Percentiles rank a stretch among this genome's conserved stretches.
Conservation (phyloP, 2,113 vertebrate species). For the Paralichthys olivaceus region DNA sequence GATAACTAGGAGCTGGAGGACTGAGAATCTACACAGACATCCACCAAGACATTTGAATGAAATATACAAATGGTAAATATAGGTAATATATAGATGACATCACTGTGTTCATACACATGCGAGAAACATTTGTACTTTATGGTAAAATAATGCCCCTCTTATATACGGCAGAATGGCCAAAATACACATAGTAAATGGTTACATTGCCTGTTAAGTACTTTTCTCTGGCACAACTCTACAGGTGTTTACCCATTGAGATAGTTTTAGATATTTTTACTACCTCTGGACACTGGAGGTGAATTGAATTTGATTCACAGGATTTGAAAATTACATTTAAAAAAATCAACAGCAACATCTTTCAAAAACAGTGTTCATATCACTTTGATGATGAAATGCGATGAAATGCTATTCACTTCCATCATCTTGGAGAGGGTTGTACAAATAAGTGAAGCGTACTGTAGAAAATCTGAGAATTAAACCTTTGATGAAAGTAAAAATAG, state of each 20-base stretch:
- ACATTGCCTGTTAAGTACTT: no score
- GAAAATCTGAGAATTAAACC: no score
- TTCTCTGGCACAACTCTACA: neutral
- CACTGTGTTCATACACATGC: neutral
- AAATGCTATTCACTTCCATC: neutral
- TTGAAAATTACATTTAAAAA: constrained; percentile 25
- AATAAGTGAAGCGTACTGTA: neutral
- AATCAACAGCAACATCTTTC: neutral
- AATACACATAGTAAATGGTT: no score
- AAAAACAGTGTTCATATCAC: neutral
- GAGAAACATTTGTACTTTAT: no score
- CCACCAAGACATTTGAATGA: no score
- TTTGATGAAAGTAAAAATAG: no score
- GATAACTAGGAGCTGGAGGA: neutral
- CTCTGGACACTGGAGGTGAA: neutral
- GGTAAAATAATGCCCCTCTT: no score
- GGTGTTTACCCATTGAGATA: neutral
- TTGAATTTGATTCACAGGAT: neutral
- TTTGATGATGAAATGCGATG: neutral
- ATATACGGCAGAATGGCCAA: no score
- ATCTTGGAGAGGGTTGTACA: neutral
- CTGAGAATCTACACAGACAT: neutral
- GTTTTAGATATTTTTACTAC: neutral
- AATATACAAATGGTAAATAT: no score
- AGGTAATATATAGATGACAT: no score